Conservation (phyloP, 53 echinoderm and acorn worm species). For the Patiria pectinifera region DNA sequence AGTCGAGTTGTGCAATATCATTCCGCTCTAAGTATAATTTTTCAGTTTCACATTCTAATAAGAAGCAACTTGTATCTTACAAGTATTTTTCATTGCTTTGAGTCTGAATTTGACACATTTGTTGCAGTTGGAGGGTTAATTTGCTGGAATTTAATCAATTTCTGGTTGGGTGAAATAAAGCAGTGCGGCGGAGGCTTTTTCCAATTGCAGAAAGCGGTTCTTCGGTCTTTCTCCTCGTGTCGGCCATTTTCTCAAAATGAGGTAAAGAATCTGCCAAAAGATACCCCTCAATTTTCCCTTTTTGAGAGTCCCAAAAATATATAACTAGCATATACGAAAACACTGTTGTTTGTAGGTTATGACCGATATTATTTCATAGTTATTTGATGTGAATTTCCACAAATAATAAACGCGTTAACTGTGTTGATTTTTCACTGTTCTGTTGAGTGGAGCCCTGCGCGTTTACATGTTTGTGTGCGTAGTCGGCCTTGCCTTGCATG, state of each 20-base stretch:
- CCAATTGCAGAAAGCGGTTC: neutral
- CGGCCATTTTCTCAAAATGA: slow-evolving; percentile 82
- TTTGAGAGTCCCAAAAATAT: neutral
- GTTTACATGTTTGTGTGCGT: no score
- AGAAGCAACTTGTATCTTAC: neutral
- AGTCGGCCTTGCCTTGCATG: no score
- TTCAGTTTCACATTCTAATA: neutral
- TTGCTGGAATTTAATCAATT: neutral
- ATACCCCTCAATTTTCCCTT: slow-evolving; percentile 6
- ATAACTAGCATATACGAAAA: neutral
- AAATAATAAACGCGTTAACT: neutral
- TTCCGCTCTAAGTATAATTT: neutral
- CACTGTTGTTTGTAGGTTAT: neutral
- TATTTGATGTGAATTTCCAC: neutral
- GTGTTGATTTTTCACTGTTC: neutral
- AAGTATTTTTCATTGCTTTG: neutral
- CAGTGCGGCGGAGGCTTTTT: slow-evolving; percentile 40
- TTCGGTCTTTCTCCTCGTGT: slow-evolving; percentile 78
- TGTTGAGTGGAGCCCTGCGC: no score
- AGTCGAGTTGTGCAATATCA: neutral
- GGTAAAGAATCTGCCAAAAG: slow-evolving; percentile 48
- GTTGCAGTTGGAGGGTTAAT: neutral
- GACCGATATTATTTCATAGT: neutral
- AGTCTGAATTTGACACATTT: neutral
- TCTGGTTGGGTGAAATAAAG: neutral